Evolutionary conservation across 1,140 invertebrate species (phyloP), one percentile per base, ranked within the genome.

Genomic region (Asbolus verrucosus): DNA sequence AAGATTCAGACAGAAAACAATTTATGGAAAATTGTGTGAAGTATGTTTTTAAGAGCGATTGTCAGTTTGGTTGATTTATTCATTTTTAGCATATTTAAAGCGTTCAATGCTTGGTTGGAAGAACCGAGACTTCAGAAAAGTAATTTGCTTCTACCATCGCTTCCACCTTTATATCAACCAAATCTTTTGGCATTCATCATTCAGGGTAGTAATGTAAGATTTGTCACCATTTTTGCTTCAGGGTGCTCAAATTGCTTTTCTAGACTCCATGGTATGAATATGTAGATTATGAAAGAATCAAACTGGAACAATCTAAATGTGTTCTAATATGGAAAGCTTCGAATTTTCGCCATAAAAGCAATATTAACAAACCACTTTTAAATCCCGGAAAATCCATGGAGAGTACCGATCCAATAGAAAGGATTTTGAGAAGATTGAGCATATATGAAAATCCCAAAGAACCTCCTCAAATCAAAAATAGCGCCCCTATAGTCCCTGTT

Each of bases 71-170:
- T 13, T 41, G 1, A 18, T 46, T 19, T 46, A 18, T 27, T 13
- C 27, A 2, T 19, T 74, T 81, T 38, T 41, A 88, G 86, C 61
- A 80, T 90, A 31, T 89, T 88, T 76, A 85, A 85, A 78, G 90
- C 90, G 4, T 88, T 90, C 70, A 83, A 82, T 1, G 80, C 94
- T 1, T 95, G 93, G 93, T 79, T 94, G 43, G 92, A 94, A 77
- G 92, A 94, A 76, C 88, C 90, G 2, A 82, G 88, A 69, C 82
- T 94, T 2, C 90, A 91, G 76, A 89, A 91, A 76, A 81, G 86
- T 1, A 86, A 86, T 16, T 77, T 92, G 1, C 89, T 90, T 80
- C 80, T 92, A n/a, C 89, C 89, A 13, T 87, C 89, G 18, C 81
- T 94, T 30, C 92, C 92, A 8, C 86, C 88, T 0, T 90, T 92